Conservation (phyloP, 2,797 vertebrate species). For the Aplochiton taeniatus region DNA sequence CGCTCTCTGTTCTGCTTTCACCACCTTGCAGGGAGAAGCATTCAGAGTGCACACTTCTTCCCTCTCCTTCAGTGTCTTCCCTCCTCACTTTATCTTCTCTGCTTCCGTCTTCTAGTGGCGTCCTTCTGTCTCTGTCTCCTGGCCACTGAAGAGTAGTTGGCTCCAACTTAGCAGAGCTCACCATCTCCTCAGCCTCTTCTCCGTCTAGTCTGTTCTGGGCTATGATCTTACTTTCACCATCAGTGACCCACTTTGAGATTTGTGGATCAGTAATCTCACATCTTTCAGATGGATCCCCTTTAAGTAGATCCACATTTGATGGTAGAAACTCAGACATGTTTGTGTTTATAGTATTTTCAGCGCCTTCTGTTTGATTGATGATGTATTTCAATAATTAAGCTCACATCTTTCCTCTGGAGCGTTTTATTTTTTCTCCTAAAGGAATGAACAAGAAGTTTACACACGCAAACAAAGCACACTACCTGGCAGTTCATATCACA, state of each 20-base stretch:
- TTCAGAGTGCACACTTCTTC: constrained; percentile 38
- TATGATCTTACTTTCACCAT: not conserved
- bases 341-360: not conserved
- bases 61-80: constrained; percentile 18
- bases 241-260: not conserved
- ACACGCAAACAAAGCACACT: too few species aligned
- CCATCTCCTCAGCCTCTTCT: not conserved
- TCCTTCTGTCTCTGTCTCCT: constrained; percentile 19
- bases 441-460: too few species aligned
- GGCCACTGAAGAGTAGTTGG: constrained; percentile 48
- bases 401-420: too few species aligned
- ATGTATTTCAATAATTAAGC: not conserved
- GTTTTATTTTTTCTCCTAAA: too few species aligned
- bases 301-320: not conserved
- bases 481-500: too few species aligned
- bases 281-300: not conserved
- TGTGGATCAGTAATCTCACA: constrained; percentile 6
- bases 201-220: not conserved
- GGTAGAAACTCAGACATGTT: constrained; percentile 23
- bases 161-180: constrained; percentile 22
- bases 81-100: not conserved
- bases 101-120: constrained; percentile 3
- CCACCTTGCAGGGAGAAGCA: constrained; percentile 24
- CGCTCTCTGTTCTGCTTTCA: constrained; percentile 55
- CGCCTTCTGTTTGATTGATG: not conserved